A percentile compares a stretch with the other conserved stretches of the same genome.
Evolutionary conservation across 2,797 vertebrate genomes (phyloP).

Genomic region (Pelobates cultripes): DNA sequence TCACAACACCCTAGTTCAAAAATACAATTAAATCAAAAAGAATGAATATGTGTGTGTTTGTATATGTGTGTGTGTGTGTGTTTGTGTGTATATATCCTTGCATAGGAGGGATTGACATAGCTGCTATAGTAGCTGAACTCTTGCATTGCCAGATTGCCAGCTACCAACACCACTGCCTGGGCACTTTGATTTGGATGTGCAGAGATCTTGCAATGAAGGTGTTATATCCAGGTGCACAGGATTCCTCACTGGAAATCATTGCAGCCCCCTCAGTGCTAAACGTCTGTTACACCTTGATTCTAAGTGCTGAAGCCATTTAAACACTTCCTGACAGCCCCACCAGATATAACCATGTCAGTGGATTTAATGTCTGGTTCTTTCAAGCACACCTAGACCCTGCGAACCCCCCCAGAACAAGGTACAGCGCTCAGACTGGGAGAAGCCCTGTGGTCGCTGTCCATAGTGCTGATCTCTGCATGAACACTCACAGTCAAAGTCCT

Average conservation of each 20-base stretch:
- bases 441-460: slow-evolving; percentile 20
- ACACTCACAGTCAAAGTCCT: slow-evolving; percentile 20
- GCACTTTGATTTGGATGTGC: no score
- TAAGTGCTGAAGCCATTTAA: background rate
- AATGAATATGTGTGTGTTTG: no score
- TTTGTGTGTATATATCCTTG: no score
- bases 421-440: background rate
- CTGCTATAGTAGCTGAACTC: background rate
- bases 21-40: no score
- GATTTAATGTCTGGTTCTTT: no score
- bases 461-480: slow-evolving; percentile 36
- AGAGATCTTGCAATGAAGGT: background rate
- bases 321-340: background rate
- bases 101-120: no score
- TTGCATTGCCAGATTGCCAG: background rate
- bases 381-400: background rate
- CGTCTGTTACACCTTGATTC: background rate
- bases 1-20: no score
- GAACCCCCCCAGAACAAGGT: background rate
- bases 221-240: background rate
- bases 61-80: no score
- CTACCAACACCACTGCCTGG: no score
- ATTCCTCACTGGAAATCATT: background rate
- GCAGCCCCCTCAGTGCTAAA: background rate
- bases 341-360: no score